These are phyloP conservation scores for Microtus montanus DNA, from an alignment of 2,113 vertebrate species.

Conservation along the genomic window DNA sequence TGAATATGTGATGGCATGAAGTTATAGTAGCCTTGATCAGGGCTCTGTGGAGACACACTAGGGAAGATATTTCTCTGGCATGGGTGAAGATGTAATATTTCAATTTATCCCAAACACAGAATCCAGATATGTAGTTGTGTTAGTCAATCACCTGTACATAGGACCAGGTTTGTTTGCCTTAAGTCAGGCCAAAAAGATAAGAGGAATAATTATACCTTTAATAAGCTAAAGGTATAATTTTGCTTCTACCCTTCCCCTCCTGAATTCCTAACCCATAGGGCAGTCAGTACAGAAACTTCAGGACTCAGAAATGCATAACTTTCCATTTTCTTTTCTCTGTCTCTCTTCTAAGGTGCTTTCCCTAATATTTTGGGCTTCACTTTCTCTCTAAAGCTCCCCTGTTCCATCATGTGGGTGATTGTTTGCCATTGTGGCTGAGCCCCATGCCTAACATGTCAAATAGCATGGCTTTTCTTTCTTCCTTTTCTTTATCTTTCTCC, in stretches of 20 bases:
- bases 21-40: not conserved
- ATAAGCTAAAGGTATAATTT: not conserved
- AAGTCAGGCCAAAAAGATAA: not conserved
- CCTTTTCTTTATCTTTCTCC: not conserved
- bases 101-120: not conserved
- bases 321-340: not conserved
- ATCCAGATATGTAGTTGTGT: not conserved
- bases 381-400: not conserved
- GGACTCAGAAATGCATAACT: not conserved
- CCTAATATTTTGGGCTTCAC: not conserved
- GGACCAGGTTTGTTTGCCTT: not conserved
- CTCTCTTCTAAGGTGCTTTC: not conserved
- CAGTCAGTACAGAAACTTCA: not conserved
- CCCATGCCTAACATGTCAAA: no score
- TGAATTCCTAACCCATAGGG: not conserved
- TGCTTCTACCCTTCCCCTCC: no score
- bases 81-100: not conserved
- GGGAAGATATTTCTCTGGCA: not conserved
- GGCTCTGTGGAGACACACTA: not conserved
- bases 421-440: not conserved
- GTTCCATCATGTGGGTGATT: not conserved
- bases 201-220: not conserved
- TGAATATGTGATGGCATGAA: not conserved
- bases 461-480: not conserved
- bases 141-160: not conserved